Conservation (phyloP, 2,113 vertebrate species). For the Anseranas semipalmata region DNA sequence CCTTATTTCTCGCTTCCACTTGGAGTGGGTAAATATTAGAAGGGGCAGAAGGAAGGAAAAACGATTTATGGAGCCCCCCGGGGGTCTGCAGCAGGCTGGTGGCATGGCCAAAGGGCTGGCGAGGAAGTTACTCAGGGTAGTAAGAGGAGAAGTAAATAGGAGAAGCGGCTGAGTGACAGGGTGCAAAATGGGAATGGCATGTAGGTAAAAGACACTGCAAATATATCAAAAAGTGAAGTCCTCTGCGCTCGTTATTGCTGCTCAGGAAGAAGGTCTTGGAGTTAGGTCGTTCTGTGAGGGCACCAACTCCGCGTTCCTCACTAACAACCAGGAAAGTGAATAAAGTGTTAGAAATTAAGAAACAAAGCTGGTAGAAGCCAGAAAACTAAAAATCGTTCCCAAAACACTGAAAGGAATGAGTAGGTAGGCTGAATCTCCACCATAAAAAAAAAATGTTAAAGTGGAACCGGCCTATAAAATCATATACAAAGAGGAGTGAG, state of each 20-base stretch:
- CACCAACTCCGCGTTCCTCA: background rate
- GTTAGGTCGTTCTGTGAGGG: background rate
- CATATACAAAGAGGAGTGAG: background rate
- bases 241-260: background rate
- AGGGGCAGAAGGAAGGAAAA: too few relatives aligned
- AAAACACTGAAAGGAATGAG: background rate
- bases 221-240: background rate
- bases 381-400: background rate
- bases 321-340: background rate
- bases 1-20: too few relatives aligned
- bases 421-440: background rate
- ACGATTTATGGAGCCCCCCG: too few relatives aligned
- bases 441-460: background rate
- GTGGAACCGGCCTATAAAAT: background rate
- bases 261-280: fast-evolving
- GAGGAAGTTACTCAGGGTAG: too few relatives aligned
- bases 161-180: background rate
- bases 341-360: background rate
- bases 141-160: background rate
- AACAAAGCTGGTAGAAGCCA: background rate
- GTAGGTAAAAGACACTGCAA: background rate
- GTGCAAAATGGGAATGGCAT: background rate
- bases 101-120: too few relatives aligned
- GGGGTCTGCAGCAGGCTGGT: too few relatives aligned
- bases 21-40: too few relatives aligned